Percentiles rank a stretch among this genome's conserved stretches.
Conservation (phyloP, 92 coral and sea anemone species). For the Pocillopora meandrina region DNA sequence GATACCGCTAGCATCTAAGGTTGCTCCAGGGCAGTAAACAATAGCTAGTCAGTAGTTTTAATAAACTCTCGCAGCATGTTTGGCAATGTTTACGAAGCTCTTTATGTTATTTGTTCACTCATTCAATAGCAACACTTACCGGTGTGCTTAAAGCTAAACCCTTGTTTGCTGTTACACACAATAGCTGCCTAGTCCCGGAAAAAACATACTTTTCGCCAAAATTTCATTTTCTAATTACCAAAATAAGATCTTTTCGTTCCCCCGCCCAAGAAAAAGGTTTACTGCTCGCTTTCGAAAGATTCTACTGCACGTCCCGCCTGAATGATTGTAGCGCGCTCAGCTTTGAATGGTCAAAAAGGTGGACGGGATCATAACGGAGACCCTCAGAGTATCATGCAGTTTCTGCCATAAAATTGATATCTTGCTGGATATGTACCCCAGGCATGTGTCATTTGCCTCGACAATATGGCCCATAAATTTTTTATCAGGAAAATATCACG, state of each 20-base stretch:
- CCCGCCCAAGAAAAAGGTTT: not conserved
- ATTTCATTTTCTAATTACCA: not conserved
- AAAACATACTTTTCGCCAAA: not conserved
- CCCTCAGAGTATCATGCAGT: not conserved
- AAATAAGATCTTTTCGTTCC: not conserved
- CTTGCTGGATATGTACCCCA: not conserved
- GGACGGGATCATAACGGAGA: not conserved
- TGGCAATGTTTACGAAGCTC: not conserved
- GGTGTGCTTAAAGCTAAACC: not conserved
- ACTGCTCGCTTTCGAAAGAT: not conserved
- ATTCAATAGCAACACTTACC: not conserved
- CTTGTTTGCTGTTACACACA: not conserved
- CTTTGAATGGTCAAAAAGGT: not conserved
- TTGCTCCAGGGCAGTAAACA: not conserved
- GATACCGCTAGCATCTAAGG: not conserved
- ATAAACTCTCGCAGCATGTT: slow-evolving; percentile 15
- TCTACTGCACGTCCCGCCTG: not conserved
- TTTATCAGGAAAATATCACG: slow-evolving; percentile 24
- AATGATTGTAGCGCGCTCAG: not conserved
- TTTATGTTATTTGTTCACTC: not conserved
- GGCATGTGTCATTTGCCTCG: slow-evolving; percentile 27
- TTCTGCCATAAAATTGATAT: slow-evolving; percentile 1
- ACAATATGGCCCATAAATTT: slow-evolving; percentile 19
- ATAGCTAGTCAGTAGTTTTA: slow-evolving; percentile 13
- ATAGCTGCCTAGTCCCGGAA: not conserved